phyloP scores from a whole-genome alignment of 2,797 vertebrate species.

The Allobates femoralis region DNA sequence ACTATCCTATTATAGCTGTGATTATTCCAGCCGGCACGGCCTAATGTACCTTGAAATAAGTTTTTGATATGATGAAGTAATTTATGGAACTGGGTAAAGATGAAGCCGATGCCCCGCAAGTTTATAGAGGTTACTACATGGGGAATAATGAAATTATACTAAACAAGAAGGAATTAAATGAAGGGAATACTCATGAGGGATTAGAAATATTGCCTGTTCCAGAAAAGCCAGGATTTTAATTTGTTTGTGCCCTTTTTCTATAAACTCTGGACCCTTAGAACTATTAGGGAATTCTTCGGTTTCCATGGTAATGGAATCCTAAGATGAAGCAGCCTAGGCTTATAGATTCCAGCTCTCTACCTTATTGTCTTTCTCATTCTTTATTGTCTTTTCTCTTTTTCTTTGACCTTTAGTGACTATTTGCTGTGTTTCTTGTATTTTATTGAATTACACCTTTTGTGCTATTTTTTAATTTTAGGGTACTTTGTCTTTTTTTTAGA shows the following conservation, averaged over 20 bases:
- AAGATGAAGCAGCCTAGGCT: conserved; percentile 61
- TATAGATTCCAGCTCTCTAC: neutral
- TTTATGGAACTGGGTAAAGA: conserved; percentile 67
- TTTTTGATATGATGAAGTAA: conserved; percentile 76
- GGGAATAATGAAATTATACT: conserved; percentile 66
- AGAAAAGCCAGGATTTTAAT: conserved; percentile 65
- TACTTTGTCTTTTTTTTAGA: neutral
- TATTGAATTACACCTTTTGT: neutral
- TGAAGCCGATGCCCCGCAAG: conserved; percentile 64
- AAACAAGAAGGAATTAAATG: conserved; percentile 68
- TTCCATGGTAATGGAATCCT: conserved; percentile 70
- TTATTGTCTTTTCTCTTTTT: neutral
- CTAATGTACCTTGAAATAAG: conserved; percentile 81
- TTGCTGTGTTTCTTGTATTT: neutral
- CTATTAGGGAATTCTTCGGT: conserved; percentile 66
- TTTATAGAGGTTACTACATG: conserved; percentile 67
- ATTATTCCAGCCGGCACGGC: conserved; percentile 69
- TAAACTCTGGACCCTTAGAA: conserved; percentile 57
- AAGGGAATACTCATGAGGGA: conserved; percentile 66
- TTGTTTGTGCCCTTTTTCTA: conserved; percentile 62
- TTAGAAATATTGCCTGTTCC: conserved; percentile 69
- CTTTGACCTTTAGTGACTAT: neutral
- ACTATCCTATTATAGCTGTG: conserved; percentile 67
- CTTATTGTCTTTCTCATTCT: conserved; percentile 32
- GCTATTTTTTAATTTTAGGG: too few species aligned